Evolutionary conservation across 2,113 vertebrate species (phyloP).

Genomic region (Pelecanus crispus): DNA sequence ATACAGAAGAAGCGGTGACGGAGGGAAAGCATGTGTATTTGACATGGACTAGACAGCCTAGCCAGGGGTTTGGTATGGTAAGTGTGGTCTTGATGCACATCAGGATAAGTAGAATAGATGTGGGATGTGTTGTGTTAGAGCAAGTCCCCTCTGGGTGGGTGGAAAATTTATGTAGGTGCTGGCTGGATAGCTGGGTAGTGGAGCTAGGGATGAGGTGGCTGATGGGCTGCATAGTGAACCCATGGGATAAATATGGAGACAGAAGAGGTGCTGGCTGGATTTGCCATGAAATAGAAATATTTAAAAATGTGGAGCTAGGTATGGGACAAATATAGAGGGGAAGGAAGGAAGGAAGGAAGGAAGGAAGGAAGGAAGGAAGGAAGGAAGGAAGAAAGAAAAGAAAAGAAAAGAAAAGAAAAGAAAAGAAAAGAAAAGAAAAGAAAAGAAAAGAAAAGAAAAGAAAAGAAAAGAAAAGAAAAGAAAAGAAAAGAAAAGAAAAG

Average conservation of each 20-base stretch:
- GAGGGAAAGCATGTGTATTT: neutral
- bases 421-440: fast-evolving
- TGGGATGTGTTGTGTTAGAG: neutral
- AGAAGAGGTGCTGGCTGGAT: neutral
- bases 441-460: fast-evolving
- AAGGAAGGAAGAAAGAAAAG: no score
- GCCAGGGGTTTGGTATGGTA: neutral
- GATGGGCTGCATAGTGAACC: fast-evolving
- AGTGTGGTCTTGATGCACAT: neutral
- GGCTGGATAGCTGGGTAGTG: neutral
- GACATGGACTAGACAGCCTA: fast-evolving
- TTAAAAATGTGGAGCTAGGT: neutral
- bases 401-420: no score
- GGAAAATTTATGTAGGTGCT: neutral
- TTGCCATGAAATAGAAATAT: neutral
- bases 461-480: fast-evolving
- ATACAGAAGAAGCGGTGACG: neutral
- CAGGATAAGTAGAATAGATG: neutral
- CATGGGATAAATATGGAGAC: neutral
- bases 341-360: no score
- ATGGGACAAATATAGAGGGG: neutral
- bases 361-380: neutral
- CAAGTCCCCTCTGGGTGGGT: neutral
- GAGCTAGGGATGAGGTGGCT: neutral
- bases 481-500: neutral